Percentiles rank a stretch among this genome's conserved stretches.
phyloP scores from a whole-genome alignment of 1,140 invertebrate genomes.

The Probaryconus sp. region DNA sequence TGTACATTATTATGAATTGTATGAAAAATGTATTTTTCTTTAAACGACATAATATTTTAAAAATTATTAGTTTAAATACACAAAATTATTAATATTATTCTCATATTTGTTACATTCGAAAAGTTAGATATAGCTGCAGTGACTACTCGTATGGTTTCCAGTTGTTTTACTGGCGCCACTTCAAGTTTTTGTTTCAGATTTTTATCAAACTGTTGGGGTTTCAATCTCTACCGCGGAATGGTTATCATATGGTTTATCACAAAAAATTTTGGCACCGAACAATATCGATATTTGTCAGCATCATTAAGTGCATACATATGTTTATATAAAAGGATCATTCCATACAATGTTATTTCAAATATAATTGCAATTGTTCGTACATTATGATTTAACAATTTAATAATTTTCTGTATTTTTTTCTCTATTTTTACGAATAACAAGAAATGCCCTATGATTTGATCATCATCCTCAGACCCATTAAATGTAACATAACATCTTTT shows the following conservation, averaged over 20 bases:
- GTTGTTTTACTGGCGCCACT: slow-evolving; percentile 40
- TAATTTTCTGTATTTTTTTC: slow-evolving; percentile 4
- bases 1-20: too few relatives aligned
- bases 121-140: slow-evolving; percentile 49
- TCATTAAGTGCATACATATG: slow-evolving; percentile 1
- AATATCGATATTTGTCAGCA: slow-evolving; percentile 6
- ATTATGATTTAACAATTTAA: background rate
- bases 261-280: slow-evolving; percentile 37
- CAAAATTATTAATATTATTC: too few relatives aligned
- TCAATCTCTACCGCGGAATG: slow-evolving; percentile 43
- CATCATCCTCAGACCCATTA: too few relatives aligned
- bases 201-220: slow-evolving; percentile 43
- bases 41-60: too few relatives aligned
- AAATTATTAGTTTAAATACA: too few relatives aligned
- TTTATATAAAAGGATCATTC: too few relatives aligned
- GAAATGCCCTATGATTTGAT: too few relatives aligned
- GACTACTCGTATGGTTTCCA: slow-evolving; percentile 48
- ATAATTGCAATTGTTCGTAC: background rate
- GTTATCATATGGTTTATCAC: slow-evolving; percentile 29
- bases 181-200: slow-evolving; percentile 51
- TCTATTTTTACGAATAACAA: too few relatives aligned
- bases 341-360: too few relatives aligned
- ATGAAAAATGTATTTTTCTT: too few relatives aligned
- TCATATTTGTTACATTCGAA: too few relatives aligned
- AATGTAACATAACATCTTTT: slow-evolving; percentile 2